Percentiles rank a stretch among this genome's conserved stretches.
Conservation (phyloP, 1,140 invertebrate species). For the Drosophila asahinai region DNA sequence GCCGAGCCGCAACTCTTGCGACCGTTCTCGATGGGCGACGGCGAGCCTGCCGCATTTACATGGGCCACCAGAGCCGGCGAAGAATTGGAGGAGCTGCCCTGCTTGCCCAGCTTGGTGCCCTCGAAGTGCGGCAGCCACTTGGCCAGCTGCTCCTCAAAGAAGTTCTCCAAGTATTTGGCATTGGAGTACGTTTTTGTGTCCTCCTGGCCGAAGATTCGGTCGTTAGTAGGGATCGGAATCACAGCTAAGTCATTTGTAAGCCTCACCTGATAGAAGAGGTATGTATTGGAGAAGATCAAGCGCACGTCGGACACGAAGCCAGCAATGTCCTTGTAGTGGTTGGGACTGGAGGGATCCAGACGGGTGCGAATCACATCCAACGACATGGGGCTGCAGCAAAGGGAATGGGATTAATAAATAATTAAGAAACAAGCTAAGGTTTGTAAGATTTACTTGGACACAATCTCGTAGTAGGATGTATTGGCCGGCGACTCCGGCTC, state of each 20-base stretch:
- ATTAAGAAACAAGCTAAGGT: background rate
- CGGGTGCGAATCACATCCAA: conserved; percentile 92
- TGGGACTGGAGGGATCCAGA: conserved; percentile 89
- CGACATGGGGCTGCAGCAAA: conserved; percentile 91
- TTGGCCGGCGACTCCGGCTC: conserved; percentile 92
- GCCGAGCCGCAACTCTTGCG: conserved; percentile 76
- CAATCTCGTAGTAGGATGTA: conserved; percentile 84
- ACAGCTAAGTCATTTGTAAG: background rate
- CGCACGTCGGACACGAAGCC: conserved; percentile 93
- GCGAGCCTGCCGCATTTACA: conserved; percentile 48
- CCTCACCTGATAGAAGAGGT: conserved; percentile 93
- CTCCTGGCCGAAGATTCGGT: conserved; percentile 86
- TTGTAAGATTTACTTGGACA: conserved; percentile 65
- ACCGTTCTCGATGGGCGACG: conserved; percentile 71
- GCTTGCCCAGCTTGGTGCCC: conserved; percentile 46
- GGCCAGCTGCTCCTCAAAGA: conserved; percentile 92
- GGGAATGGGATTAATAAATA: background rate
- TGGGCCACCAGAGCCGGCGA: conserved; percentile 54
- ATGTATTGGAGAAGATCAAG: conserved; percentile 95
- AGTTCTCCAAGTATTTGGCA: conserved; percentile 93
- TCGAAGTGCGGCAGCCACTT: conserved; percentile 93
- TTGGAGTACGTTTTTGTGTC: conserved; percentile 93
- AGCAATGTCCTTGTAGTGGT: conserved; percentile 91
- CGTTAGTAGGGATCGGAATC: conserved; percentile 26
- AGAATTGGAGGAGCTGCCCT: conserved; percentile 54